These are phyloP conservation scores for Cryptotis parvus DNA, from an alignment of 2,113 vertebrate genomes.

Conservation along the genomic window DNA sequence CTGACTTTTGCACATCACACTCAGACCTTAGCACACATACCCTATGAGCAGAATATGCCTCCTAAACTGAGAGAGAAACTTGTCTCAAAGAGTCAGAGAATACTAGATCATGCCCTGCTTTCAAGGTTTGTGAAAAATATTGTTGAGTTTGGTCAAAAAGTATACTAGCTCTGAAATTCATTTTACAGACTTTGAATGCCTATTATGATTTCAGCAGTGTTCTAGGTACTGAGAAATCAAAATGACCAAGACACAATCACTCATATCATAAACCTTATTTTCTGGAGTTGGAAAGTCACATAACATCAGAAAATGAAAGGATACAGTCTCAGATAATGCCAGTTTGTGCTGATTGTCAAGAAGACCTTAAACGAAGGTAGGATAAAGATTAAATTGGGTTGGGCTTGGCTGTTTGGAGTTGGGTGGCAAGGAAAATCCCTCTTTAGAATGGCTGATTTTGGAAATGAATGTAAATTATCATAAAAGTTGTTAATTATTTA, in stretches of 20 bases:
- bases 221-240: neutral
- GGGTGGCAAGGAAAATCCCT: neutral
- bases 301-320: neutral
- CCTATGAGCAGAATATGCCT: neutral
- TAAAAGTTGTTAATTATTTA: neutral
- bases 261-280: neutral
- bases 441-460: neutral
- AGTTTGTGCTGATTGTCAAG: neutral
- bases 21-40: neutral
- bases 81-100: neutral
- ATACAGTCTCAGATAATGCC: neutral
- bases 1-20: neutral
- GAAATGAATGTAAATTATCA: neutral
- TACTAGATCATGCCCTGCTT: neutral
- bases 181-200: neutral
- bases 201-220: neutral
- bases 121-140: neutral
- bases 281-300: neutral
- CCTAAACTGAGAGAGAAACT: neutral
- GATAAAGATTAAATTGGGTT: neutral
- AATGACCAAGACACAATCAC: neutral
- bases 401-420: neutral
- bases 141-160: neutral
- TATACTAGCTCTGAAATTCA: constrained; percentile 12
- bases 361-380: neutral